Base-by-base conservation (phyloP, 2,113 vertebrate genomes). In the Mastomys coucha region DNA sequence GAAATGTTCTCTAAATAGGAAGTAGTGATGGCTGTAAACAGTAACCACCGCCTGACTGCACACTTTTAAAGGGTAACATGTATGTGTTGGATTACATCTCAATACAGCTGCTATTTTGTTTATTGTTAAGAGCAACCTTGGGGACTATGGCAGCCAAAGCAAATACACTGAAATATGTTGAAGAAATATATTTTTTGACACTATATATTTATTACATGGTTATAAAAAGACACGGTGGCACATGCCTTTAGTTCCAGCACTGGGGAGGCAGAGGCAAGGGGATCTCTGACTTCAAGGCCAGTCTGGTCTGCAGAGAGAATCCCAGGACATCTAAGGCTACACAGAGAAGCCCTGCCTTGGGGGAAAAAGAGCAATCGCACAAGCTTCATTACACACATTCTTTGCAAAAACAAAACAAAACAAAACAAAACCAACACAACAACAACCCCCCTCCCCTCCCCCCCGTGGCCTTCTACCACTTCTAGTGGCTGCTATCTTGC, bases 1-100 rank as follows among this genome's bases (percentile, higher is more conserved):
- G 70, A 95, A 93, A 96, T 92, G n/a, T 73, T 89, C 70, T 92
- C 36, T 92, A 88, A 81, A 53, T 75, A 93, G 86, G 39, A 11
- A 86, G 24, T 60, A 53, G 73, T 75, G n/a, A 91, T 67, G 51
- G 53, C 1, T 76, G 42, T 81, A 87, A 88, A 80, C 9, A 81
- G 24, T 70, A 92, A 89, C 78, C 94, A 53, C 20, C 7, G 89
- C 58, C 31, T 3, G 80, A 76, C 16, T 65, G 12, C 58, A 82
- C 14, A 88, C 22, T n/a, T 76, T 73, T 36, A 76, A 91, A 97
- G 75, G 42, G 51, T 67, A 88, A 85, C 70, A 80, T 76, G 70
- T 60, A 96, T 28, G 5, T 39, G n/a, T 75, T 94, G 67, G 90
- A 85, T 88, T 90, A 89, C 13, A 88, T 78, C 20, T 90, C 65